Conservation (phyloP, 2,113 vertebrate species). For the Limnothrissa miodon region DNA sequence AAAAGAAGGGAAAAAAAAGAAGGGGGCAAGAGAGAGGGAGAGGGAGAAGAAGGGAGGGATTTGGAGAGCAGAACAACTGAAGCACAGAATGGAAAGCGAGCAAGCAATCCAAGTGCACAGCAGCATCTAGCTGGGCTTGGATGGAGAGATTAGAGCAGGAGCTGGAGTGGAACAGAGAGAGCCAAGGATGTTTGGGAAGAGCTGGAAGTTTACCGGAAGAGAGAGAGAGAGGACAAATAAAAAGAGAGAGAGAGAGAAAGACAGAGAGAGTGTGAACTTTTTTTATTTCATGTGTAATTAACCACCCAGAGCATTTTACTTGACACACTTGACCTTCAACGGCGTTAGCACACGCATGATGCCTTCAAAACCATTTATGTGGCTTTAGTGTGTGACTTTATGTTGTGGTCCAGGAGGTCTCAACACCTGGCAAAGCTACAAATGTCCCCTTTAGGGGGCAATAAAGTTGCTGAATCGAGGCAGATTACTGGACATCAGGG, state of each 20-base stretch:
- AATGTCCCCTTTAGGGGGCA: not conserved
- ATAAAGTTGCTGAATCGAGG: not conserved
- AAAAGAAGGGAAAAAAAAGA: not conserved
- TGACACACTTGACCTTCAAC: not conserved
- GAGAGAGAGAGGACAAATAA: not conserved
- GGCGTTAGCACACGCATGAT: not conserved
- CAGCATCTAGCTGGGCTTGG: not conserved
- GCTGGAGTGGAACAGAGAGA: not conserved
- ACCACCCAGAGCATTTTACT: not conserved
- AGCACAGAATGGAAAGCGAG: constrained; percentile 38
- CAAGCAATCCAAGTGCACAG: constrained; percentile 15
- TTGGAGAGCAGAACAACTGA: constrained; percentile 24
- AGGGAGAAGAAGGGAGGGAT: constrained; percentile 10
- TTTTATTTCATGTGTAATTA: not conserved
- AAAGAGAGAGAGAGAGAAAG: not conserved
- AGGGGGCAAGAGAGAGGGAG: not conserved
- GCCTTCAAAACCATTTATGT: not conserved
- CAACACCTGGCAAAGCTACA: not conserved
- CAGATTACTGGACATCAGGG: not conserved
- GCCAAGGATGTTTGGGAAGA: constrained; percentile 16
- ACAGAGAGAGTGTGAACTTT: not conserved
- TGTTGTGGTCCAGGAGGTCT: not conserved
- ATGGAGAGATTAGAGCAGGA: not conserved
- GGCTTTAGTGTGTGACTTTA: not conserved
- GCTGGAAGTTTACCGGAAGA: not conserved